phyloP scores from a whole-genome alignment of 2,797 vertebrate genomes.

The Sciaenops ocellatus region DNA sequence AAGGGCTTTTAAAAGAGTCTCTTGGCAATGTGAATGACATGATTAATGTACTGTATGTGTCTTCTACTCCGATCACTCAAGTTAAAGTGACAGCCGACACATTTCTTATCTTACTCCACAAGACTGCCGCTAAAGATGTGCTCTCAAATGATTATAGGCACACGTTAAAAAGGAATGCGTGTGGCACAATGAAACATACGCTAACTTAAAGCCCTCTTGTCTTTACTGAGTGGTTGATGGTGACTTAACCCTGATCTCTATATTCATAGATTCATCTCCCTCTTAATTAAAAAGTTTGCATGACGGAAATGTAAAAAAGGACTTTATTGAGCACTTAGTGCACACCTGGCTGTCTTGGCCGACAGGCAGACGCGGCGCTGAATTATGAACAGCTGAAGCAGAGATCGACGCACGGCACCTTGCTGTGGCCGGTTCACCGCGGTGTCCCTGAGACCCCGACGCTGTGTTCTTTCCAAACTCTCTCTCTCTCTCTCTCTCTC shows the following conservation, averaged over 20 bases:
- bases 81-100: slow-evolving; percentile 56
- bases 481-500: not conserved
- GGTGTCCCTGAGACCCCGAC: slow-evolving; percentile 73
- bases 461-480: slow-evolving; percentile 63
- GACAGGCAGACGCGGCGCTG: slow-evolving; percentile 34
- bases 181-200: slow-evolving; percentile 21
- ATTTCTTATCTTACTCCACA: slow-evolving; percentile 50
- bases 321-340: slow-evolving; percentile 73
- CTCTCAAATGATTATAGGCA: slow-evolving; percentile 37
- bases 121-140: slow-evolving; percentile 44
- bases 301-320: slow-evolving; percentile 55
- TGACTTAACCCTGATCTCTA: slow-evolving; percentile 62
- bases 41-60: slow-evolving; percentile 23
- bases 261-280: slow-evolving; percentile 56
- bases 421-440: slow-evolving; percentile 68
- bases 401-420: slow-evolving; percentile 41
- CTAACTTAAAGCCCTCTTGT: slow-evolving; percentile 38
- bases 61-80: slow-evolving; percentile 33
- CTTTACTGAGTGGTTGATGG: slow-evolving; percentile 62
- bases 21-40: slow-evolving; percentile 37
- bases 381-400: slow-evolving; percentile 56
- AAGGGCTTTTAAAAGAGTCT: slow-evolving; percentile 55
- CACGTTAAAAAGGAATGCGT: slow-evolving; percentile 55
- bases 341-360: slow-evolving; percentile 61
- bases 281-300: slow-evolving; percentile 78